Evolutionary conservation across 2,888 invertebrate genomes (phyloP).

Genomic region (Thera britannica): DNA sequence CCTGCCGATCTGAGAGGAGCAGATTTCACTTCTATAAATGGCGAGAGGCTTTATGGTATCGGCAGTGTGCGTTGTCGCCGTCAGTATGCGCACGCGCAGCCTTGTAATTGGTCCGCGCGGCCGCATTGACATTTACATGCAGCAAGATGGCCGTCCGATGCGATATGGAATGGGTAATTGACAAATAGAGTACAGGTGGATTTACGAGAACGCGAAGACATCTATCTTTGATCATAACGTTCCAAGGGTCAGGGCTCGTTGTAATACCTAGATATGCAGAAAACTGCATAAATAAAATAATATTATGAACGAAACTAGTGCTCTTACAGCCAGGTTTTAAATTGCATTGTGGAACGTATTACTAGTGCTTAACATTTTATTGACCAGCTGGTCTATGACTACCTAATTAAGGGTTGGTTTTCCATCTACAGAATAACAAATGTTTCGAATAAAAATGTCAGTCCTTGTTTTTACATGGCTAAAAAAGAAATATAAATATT

Average conservation of each 20-base stretch:
- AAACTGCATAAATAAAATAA: background rate
- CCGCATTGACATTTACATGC: slow-evolving; percentile 81
- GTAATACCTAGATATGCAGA: background rate
- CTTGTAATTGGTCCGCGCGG: slow-evolving; percentile 79
- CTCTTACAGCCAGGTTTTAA: too few relatives aligned
- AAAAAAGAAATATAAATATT: too few relatives aligned
- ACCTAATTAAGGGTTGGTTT: too few relatives aligned
- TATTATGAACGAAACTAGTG: too few relatives aligned
- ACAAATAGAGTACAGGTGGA: slow-evolving; percentile 67
- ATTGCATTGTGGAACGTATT: too few relatives aligned
- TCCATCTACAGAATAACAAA: too few relatives aligned
- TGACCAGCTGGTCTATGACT: too few relatives aligned
- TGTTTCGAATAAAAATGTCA: too few relatives aligned
- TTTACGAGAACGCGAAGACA: slow-evolving; percentile 32
- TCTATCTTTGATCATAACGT: slow-evolving; percentile 30
- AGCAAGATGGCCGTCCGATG: slow-evolving; percentile 76
- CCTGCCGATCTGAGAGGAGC: slow-evolving; percentile 64
- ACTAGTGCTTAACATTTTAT: too few relatives aligned
- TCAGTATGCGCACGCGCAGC: slow-evolving; percentile 74
- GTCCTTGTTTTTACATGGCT: too few relatives aligned
- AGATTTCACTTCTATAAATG: slow-evolving; percentile 81
- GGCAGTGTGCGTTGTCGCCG: slow-evolving; percentile 72
- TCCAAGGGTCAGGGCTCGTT: slow-evolving; percentile 1
- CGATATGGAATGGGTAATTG: slow-evolving; percentile 77
- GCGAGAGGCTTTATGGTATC: slow-evolving; percentile 80